Evolutionary conservation across 2,797 vertebrate genomes (phyloP), one percentile per base, ranked within the genome.

Genomic region (Arrhamphus sclerolepis): DNA sequence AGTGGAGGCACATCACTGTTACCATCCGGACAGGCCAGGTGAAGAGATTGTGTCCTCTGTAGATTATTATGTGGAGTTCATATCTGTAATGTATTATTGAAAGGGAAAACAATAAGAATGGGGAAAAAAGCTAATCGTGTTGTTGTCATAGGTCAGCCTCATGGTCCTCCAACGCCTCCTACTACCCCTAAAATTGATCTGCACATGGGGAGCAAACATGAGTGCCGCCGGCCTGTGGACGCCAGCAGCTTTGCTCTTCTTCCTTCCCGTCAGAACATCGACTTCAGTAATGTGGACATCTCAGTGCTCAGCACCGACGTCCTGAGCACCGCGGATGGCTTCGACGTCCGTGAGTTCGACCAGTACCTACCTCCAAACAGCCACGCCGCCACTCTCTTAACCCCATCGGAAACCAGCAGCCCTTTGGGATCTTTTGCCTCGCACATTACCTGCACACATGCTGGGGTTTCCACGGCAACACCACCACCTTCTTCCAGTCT

Each of bases 261-360:
- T 1, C 3, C 55, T 16, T 86, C 87, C 18, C 94, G 96, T 1
- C 96, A 97, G 86, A 96, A 96, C 92, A 97, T 97, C 0, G 96
- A 97, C 88, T 97, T 97, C 91, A 96, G 95, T 77, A 94, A 96
- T 5, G 93, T 97, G 81, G 96, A 97, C 90, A 96, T 97, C 88
- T 94, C 93, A 0, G 95, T 96, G 86, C 90, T 97, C 61, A 96
- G 96, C 90, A 95, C 92, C 0, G 96, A 97, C 50, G 95, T 96
- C 89, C 96, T 96, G 70, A 79, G 93, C 86, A 94, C 93, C 90
- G 96, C 97, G 62, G 95, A 94, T 34, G 88, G 93, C 48, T 96
- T 97, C 0, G 96, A 97, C 0, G 95, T 97, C 26, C 93, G 94
- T 0, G 96, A 97, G 84, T 94, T 97, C 0, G 96, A 97, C 89